Evolutionary conservation across 2,797 vertebrate species (phyloP).

Genomic region (Chelmon rostratus): DNA sequence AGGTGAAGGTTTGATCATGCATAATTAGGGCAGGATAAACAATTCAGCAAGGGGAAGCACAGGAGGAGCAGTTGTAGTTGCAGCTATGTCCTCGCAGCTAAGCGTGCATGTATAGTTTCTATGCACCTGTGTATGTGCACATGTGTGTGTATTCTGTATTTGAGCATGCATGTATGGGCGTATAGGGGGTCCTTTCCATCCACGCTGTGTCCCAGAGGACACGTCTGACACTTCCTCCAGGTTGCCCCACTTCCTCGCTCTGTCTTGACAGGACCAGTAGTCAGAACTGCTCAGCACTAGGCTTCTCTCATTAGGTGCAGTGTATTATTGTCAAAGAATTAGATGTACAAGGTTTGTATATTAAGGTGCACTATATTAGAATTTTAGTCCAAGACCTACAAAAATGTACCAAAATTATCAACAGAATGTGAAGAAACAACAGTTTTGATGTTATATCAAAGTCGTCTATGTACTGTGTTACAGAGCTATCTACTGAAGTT

Average conservation of each 20-base stretch:
- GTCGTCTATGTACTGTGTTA: no score
- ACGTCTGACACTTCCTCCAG: slow-evolving; percentile 58
- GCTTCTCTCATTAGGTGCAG: slow-evolving; percentile 61
- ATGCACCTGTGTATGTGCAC: not conserved
- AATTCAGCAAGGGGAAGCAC: slow-evolving; percentile 37
- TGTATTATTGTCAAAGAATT: slow-evolving; percentile 52
- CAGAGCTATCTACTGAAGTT: no score
- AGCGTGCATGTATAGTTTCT: not conserved
- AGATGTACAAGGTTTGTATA: slow-evolving; percentile 26
- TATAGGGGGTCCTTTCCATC: slow-evolving; percentile 28
- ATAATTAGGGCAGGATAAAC: slow-evolving; percentile 60
- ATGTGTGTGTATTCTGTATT: not conserved
- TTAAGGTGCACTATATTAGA: not conserved
- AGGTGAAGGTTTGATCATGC: slow-evolving; percentile 67
- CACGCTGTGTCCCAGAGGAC: slow-evolving; percentile 58
- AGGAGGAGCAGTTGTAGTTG: slow-evolving; percentile 39
- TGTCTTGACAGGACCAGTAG: slow-evolving; percentile 53
- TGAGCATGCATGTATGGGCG: slow-evolving; percentile 3
- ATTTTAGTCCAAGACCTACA: no score
- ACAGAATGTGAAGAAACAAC: no score
- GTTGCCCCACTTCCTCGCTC: slow-evolving; percentile 62
- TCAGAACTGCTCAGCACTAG: slow-evolving; percentile 53
- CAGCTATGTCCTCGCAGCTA: slow-evolving; percentile 24
- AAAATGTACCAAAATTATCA: no score
- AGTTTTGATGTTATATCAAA: no score